Evolutionary conservation across 2,113 vertebrate genomes (phyloP).

Genomic region (Phodopus roborovskii): DNA sequence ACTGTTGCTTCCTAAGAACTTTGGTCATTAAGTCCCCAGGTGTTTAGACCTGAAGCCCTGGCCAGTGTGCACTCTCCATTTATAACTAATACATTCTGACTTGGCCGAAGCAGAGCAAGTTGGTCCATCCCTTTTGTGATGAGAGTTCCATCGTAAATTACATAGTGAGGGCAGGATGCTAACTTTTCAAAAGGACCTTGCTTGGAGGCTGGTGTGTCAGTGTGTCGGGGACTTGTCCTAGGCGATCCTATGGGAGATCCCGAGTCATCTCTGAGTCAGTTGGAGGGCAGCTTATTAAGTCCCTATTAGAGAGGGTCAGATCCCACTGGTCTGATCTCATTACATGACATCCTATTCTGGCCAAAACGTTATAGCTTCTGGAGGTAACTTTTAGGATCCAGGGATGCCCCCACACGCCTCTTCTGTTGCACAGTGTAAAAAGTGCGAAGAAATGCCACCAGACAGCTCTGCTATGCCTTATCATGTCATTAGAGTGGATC

Average conservation of each 20-base stretch:
- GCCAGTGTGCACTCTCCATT: fast-evolving
- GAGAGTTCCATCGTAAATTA: not conserved
- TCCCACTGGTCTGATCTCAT: not conserved
- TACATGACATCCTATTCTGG: not conserved
- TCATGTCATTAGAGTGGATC: not conserved
- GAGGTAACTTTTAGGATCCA: not conserved
- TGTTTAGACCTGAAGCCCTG: not conserved
- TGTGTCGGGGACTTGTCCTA: not conserved
- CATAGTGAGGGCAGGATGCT: not conserved
- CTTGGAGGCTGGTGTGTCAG: not conserved
- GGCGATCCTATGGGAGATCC: not conserved
- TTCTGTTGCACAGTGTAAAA: not conserved
- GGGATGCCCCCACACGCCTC: no score
- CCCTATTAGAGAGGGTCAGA: not conserved
- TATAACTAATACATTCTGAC: not conserved
- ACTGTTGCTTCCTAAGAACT: not conserved
- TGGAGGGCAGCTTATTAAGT: not conserved
- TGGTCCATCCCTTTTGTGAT: not conserved
- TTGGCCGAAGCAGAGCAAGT: not conserved
- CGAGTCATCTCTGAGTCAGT: not conserved
- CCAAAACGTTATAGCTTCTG: not conserved
- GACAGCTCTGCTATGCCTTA: not conserved
- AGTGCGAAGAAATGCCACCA: not conserved
- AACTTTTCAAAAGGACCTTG: not conserved
- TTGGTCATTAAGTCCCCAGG: not conserved